Evolutionary conservation across 2,797 vertebrate genomes (phyloP), one percentile per base, ranked within the genome.

Genomic region (Lacerta agilis): DNA sequence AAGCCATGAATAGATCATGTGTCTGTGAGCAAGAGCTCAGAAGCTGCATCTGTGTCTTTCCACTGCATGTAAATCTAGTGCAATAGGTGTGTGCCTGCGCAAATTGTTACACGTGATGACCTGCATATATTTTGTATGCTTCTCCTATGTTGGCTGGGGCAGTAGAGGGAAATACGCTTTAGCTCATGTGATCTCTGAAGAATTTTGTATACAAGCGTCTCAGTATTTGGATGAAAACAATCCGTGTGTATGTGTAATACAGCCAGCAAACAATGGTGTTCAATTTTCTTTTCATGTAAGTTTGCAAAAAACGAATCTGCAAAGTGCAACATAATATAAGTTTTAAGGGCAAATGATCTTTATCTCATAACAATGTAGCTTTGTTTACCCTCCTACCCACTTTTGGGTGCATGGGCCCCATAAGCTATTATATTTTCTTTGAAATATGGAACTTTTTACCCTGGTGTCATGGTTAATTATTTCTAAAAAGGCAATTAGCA

Each of bases 311-410:
- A 75, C 83, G 88, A 86, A 90, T 23, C 11, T 89, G 66, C 75
- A 81, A 89, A 92, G 82, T 67, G 27, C 87, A 88, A 49, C 58
- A 1, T 90, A 82, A 78, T 88, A 90, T 87, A 90, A 92, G 88
- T 79, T 2, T 1, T 1, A 90, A 85, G 45, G 55, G 23, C n/a
- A 83, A 79, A 25, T 8, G 91, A 76, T 83, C 67, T 82, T 89
- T 90, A 88, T 88, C 71, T 88, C 87, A 79, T 90, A 87, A 91
- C 87, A 66, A 43, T 88, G 86, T 92, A 92, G 45, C 61, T 64
- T 64, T 23, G 61, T 64, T 64, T 18, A 20, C 0, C 0, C 86
- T 93, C 86, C 33, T 13, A 3, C 55, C 17, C 36, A 38, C 55
- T 66, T 67, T 75, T 89, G 87, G 8, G 15, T 66, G 27, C 20